phyloP scores from a whole-genome alignment of 2,888 invertebrate genomes.

The Magallana nippona region DNA sequence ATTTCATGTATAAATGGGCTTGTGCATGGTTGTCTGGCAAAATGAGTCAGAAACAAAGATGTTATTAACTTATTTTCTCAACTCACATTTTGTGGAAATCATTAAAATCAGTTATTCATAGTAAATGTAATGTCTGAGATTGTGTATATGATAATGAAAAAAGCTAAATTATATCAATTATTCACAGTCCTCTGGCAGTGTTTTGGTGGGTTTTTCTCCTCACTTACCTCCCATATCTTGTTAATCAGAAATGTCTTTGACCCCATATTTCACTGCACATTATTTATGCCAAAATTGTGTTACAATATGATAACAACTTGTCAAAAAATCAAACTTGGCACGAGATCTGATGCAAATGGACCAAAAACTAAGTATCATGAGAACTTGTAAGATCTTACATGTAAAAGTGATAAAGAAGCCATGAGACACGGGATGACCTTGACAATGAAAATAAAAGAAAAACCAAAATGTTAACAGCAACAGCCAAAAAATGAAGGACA shows the following conservation, averaged over 20 bases:
- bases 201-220: neutral
- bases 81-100: neutral
- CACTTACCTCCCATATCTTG: neutral
- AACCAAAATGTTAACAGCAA: neutral
- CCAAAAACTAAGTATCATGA: neutral
- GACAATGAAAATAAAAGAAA: neutral
- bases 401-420: neutral
- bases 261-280: slow-evolving; percentile 15
- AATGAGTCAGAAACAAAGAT: neutral
- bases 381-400: neutral
- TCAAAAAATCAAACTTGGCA: slow-evolving; percentile 1
- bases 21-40: neutral
- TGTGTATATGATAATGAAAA: too few relatives aligned
- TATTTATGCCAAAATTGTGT: neutral
- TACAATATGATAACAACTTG: slow-evolving; percentile 21
- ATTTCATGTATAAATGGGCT: neutral
- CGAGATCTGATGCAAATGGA: slow-evolving; percentile 1
- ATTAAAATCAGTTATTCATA: too few relatives aligned
- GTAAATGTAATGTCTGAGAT: too few relatives aligned
- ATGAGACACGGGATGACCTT: slow-evolving; percentile 8
- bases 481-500: neutral
- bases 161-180: too few relatives aligned
- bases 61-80: neutral
- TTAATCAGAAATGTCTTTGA: slow-evolving; percentile 6
- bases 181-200: too few relatives aligned